Conservation (phyloP, 2,888 invertebrate species). For the Sthenelais limicola region DNA sequence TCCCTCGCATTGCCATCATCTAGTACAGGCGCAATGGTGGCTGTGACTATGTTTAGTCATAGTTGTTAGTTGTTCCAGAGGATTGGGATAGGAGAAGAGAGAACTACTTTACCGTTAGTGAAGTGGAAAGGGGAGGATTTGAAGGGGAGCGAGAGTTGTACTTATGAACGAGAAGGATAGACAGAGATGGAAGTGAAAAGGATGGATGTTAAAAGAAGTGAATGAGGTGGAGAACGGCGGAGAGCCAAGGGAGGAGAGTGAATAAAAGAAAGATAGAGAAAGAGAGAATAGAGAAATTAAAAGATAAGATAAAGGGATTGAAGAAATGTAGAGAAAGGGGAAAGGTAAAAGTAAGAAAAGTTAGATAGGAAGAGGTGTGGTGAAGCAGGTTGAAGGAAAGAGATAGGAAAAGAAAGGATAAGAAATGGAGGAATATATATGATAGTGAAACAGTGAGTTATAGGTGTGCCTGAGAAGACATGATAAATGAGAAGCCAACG, state of each 20-base stretch:
- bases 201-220: neutral
- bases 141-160: neutral
- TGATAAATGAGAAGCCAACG: no score
- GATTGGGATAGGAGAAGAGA: no score
- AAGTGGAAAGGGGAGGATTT: neutral
- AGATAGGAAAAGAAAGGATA: constrained; percentile 1
- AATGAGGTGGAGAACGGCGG: neutral
- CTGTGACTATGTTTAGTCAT: no score
- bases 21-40: no score
- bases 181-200: neutral
- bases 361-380: neutral
- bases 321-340: constrained; percentile 14
- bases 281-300: neutral
- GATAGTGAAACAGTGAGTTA: no score
- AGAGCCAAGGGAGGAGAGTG: constrained; percentile 1
- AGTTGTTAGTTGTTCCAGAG: no score
- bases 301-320: neutral
- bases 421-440: no score
- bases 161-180: no score
- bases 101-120: no score
- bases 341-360: neutral
- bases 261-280: neutral
- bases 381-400: constrained; percentile 8
- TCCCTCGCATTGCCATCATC: no score
- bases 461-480: no score